phyloP scores from a whole-genome alignment of 1,140 invertebrate species.

The Diabrotica virgifera region DNA sequence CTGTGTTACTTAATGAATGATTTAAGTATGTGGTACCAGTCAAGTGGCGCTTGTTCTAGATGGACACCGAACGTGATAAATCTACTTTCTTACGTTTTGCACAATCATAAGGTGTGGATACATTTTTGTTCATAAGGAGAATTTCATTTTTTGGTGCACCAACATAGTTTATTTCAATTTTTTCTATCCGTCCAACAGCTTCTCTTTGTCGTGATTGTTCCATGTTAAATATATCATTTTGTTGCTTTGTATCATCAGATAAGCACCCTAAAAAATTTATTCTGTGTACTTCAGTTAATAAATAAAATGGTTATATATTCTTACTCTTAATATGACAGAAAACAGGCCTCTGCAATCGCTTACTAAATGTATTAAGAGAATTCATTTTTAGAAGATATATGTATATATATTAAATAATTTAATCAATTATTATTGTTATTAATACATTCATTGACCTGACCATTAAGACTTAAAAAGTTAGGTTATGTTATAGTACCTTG shows the following conservation, averaged over 20 bases:
- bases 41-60: conserved; percentile 5
- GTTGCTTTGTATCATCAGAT: conserved; percentile 47
- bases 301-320: neutral
- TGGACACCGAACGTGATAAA: neutral
- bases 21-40: too few relatives aligned
- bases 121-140: conserved; percentile 86
- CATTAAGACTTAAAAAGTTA: too few relatives aligned
- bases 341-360: neutral
- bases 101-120: conserved; percentile 92
- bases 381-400: neutral
- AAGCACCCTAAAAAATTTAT: neutral
- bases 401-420: too few relatives aligned
- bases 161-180: conserved; percentile 82
- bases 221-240: conserved; percentile 72
- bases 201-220: conserved; percentile 73
- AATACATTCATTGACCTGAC: too few relatives aligned
- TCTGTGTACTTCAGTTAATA: neutral
- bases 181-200: conserved; percentile 80
- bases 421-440: too few relatives aligned
- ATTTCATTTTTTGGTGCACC: conserved; percentile 70
- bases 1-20: too few relatives aligned
- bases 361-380: neutral
- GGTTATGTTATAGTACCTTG: too few relatives aligned
- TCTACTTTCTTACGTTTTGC: conserved; percentile 70
- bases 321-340: neutral